Percentiles rank a stretch among this genome's conserved stretches.
Conservation (phyloP, 2,113 vertebrate species). For the Empidonax alnorum region DNA sequence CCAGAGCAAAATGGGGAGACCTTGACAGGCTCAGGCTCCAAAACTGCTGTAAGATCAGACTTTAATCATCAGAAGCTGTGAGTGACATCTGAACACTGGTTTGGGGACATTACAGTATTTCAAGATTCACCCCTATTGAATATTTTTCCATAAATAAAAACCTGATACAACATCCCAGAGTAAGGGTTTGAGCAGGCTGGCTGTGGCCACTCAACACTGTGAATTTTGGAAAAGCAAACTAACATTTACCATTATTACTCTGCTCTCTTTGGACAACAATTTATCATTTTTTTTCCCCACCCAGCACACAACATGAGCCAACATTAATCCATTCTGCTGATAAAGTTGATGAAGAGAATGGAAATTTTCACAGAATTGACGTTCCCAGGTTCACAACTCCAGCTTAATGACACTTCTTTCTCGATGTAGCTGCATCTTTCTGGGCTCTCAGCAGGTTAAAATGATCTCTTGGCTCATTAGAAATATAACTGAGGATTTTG, state of each 20-base stretch:
- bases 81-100: neutral
- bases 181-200: neutral
- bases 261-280: neutral
- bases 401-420: neutral
- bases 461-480: neutral
- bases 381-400: neutral
- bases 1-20: neutral
- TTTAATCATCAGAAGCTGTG: neutral
- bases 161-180: neutral
- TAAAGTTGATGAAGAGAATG: neutral
- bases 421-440: neutral
- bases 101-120: neutral
- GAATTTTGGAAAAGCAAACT: constrained; percentile 7
- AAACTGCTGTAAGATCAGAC: neutral
- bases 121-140: neutral
- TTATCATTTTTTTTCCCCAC: neutral
- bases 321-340: neutral
- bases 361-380: neutral
- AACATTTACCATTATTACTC: neutral
- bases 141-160: neutral
- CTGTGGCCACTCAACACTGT: neutral
- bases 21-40: neutral
- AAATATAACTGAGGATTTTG: neutral
- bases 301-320: neutral
- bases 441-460: neutral